Evolutionary conservation across 1,140 invertebrate genomes (phyloP).

Genomic region (Camponotus pennsylvanicus): DNA sequence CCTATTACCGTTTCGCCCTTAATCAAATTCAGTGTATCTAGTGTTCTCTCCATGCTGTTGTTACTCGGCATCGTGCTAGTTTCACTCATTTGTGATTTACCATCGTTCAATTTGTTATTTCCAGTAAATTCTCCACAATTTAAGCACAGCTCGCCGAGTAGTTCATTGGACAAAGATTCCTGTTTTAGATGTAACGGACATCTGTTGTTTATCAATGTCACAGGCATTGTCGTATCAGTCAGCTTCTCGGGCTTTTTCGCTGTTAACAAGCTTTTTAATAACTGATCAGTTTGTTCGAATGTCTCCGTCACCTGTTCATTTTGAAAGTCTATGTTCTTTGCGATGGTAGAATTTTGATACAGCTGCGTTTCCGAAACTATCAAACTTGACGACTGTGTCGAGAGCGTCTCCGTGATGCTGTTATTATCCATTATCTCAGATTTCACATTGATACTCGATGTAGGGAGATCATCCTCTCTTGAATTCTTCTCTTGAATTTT

Average conservation of each 20-base stretch:
- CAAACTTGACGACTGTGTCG: neutral
- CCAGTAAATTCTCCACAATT: constrained; percentile 78
- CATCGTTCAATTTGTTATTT: constrained; percentile 10
- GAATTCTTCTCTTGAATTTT: constrained; percentile 25
- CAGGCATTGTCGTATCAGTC: neutral
- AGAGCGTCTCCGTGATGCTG: neutral
- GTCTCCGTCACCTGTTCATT: constrained; percentile 72
- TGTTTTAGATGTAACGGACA: constrained; percentile 76
- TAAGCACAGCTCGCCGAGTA: constrained; percentile 78
- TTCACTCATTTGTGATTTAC: constrained; percentile 50
- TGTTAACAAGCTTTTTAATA: constrained; percentile 79
- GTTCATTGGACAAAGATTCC: constrained; percentile 51
- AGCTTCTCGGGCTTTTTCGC: constrained; percentile 70
- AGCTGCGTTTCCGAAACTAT: neutral
- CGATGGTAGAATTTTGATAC: constrained; percentile 7
- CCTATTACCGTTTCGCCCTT: constrained; percentile 83
- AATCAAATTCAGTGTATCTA: constrained; percentile 84
- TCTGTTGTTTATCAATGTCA: constrained; percentile 54
- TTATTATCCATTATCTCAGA: constrained; percentile 1
- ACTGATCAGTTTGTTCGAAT: constrained; percentile 76
- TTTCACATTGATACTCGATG: neutral
- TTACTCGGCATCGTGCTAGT: neutral
- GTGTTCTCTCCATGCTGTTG: constrained; percentile 80
- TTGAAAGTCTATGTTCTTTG: constrained; percentile 70
- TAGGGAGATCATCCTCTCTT: neutral